A percentile compares a stretch with the other conserved stretches of the same genome.
Evolutionary conservation across 2,113 vertebrate species (phyloP).

Genomic region (Cololabis saira): DNA sequence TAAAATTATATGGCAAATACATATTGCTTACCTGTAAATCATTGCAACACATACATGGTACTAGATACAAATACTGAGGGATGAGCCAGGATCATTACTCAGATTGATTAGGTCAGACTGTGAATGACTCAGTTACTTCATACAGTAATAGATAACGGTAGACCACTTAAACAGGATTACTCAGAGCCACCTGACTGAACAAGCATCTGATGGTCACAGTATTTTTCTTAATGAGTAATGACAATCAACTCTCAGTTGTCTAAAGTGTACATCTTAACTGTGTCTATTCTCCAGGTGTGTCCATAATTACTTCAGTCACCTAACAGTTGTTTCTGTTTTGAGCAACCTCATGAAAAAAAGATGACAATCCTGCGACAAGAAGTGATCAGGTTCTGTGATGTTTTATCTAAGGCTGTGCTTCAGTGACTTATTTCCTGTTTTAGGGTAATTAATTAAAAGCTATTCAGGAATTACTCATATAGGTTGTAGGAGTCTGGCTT

Average conservation of each 20-base stretch:
- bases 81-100: background rate
- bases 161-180: too few relatives aligned
- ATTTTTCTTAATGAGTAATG: too few relatives aligned
- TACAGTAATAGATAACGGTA: background rate
- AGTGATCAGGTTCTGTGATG: background rate
- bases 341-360: slow-evolving; percentile 3
- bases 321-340: slow-evolving; percentile 10
- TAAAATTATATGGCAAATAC: background rate
- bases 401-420: background rate
- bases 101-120: background rate
- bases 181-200: too few relatives aligned
- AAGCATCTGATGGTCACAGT: too few relatives aligned
- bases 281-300: background rate
- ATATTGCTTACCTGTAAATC: background rate
- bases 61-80: background rate
- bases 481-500: background rate
- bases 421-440: background rate
- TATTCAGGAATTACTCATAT: background rate
- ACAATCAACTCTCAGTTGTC: too few relatives aligned
- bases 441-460: slow-evolving; percentile 1
- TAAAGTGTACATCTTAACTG: background rate
- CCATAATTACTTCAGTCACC: slow-evolving; percentile 40
- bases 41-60: background rate
- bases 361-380: background rate
- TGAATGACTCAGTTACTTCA: background rate